Evolutionary conservation across 2,888 invertebrate genomes (phyloP).

Genomic region (Nezara viridula): DNA sequence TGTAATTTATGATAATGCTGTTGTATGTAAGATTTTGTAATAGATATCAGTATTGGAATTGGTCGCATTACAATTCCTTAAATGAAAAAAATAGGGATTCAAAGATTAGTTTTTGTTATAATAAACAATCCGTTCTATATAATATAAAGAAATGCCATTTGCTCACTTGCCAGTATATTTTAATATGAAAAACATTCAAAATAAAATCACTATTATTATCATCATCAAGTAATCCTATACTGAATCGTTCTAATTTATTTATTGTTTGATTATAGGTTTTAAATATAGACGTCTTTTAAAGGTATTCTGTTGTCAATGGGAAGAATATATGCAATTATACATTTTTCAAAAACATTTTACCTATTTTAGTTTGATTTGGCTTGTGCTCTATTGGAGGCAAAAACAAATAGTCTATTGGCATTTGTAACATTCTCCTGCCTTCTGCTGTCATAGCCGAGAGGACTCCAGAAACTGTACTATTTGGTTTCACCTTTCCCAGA

Average conservation of each 20-base stretch:
- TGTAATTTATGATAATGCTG: no score
- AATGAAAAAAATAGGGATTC: no score
- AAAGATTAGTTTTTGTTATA: no score
- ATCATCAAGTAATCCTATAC: no score
- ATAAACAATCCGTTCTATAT: no score
- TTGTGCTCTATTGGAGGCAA: conserved; percentile 26
- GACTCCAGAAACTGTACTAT: conserved; percentile 43
- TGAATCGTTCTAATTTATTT: background rate
- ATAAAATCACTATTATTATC: no score
- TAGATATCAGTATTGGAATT: no score
- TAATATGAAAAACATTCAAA: no score
- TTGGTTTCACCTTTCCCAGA: conserved; percentile 70
- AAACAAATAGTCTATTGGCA: background rate
- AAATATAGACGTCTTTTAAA: background rate
- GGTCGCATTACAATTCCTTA: no score
- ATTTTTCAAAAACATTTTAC: background rate
- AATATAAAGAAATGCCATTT: no score
- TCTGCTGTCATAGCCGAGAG: background rate
- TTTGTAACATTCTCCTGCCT: background rate
- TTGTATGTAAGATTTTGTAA: no score
- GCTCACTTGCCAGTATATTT: no score
- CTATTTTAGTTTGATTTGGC: background rate
- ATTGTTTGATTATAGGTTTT: background rate
- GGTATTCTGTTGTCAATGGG: background rate
- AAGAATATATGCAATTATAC: background rate